Evolutionary conservation across 2,797 vertebrate species (phyloP), one percentile per base, ranked within the genome.

Genomic region (Cryptoprocta ferox): DNA sequence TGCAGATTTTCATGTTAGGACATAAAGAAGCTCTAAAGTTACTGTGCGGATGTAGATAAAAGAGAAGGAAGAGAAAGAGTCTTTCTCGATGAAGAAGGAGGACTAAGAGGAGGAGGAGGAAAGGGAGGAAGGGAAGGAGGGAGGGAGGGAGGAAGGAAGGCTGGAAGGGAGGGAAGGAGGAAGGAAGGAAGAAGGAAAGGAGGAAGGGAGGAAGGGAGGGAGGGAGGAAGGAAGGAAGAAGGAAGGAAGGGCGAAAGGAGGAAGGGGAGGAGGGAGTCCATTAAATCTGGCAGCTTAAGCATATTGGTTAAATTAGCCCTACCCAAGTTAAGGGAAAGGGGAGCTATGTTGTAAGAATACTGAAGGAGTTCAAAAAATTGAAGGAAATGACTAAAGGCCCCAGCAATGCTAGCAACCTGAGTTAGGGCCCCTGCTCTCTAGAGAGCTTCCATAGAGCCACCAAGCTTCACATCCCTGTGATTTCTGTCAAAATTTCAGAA

Each of bases 61-160:
- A 16, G 0, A 50, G 32, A 35, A 73, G 4, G 32, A 35, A 73
- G 4, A 75, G 3, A 56, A 61, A 61, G 6, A 11, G 19, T 37
- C 39, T 76, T 92, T 39, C 70, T 65, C 45, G 66, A 39, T 53
- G 19, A 39, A n/a, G n/a, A 18, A 75, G 32, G 48, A 75, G 3
- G 4, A 12, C 2, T 6, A 68, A 21, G 45, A 80, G 39, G 24
- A 21, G 10, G n/a, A 9, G 1, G 8, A 53, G 6, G 9, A 42
- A n/a, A 24, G 12, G 6, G 0, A 56, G 1, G 10, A 2, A 9
- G 3, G 4, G 1, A 56, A 6, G 1, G 16, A 0, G 10, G n/a
- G 18, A 35, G 16, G 63, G 12, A 68, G 9, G 65, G 0, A 68
- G 4, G n/a, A 0, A 18, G 4, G 16, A 0, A 68, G 4, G n/a